Base-by-base conservation (phyloP, 2,888 invertebrate genomes). In the Tetramorium bicarinatum region DNA sequence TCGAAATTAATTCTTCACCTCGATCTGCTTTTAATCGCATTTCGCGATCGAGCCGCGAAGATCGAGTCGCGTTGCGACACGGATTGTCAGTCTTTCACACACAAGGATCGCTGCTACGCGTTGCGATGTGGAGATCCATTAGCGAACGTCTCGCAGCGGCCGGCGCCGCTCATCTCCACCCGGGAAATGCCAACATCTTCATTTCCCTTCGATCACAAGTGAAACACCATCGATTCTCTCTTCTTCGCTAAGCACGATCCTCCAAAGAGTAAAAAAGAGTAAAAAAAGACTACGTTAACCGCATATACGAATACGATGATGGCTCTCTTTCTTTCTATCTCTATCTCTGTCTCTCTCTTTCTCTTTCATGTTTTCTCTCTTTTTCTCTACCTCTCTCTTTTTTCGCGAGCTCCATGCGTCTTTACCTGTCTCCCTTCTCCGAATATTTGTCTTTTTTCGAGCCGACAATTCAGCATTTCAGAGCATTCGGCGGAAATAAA, bases 401-500 rank as follows among this genome's bases (percentile, higher is more conserved):
- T 76, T 41, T 54, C 25, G 59, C 56, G 29, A 59, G 9, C 6
- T 66, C 29, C 29, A 21, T 34, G 52, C 71, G 25, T 67, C n/a
- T 41, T 21, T 41, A 41, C 25, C 54, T 67, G 6, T 67, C 13
- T 66, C 44, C 29, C 21, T 47, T 38, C 52, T 47, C 71, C 56
- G 29, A 77, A 67, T 18, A 34, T 25, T 71, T 25, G 34, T 82
- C 52, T 74, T 71, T 77, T 74, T 75, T 61, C 38, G 25, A 41
- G 38, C 38, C 61, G 38, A 75, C 38, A 47, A 62, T 81, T 38
- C 52, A 38, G 29, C 4, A 47, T 18, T 69, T 29, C 56, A 62
- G 64, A 56, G 52, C 29, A 18, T 56, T 59, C n/a, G 56, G 41
- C 69, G 79, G 38, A 64, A 67, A 13, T 72, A 41, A 91, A 86